A percentile compares a stretch with the other conserved stretches of the same genome.
Evolutionary conservation across 2,797 vertebrate genomes (phyloP).

Genomic region (Hybognathus amarus): DNA sequence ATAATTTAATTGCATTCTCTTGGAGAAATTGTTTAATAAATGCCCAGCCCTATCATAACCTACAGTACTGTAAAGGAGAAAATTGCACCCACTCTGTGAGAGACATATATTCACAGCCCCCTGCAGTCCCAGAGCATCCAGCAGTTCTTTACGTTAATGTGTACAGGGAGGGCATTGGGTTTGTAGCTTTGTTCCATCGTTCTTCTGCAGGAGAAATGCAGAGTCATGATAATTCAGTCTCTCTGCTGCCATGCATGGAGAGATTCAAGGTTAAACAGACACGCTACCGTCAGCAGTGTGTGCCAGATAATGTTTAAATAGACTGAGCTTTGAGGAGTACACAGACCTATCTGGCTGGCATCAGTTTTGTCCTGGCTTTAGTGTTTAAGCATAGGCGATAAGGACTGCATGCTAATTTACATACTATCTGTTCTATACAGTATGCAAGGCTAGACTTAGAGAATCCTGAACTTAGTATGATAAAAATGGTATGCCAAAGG

Average conservation of each 20-base stretch:
- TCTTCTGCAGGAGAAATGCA: conserved; percentile 61
- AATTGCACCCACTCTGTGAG: no score
- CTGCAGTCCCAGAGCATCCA: not conserved
- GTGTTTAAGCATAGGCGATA: not conserved
- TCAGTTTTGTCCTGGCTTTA: conserved; percentile 1
- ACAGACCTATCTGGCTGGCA: conserved; percentile 16
- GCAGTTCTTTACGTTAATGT: conserved; percentile 45
- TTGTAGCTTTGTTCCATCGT: conserved; percentile 61
- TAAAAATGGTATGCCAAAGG: not conserved
- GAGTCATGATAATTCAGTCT: conserved; percentile 67
- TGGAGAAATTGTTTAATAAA: not conserved
- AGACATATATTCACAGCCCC: no score
- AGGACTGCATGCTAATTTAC: conserved; percentile 4
- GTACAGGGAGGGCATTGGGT: conserved; percentile 50
- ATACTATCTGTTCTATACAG: not conserved
- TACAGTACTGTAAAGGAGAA: no score
- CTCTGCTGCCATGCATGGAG: not conserved
- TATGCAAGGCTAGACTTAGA: not conserved
- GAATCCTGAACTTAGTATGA: not conserved
- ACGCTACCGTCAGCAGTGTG: conserved; percentile 38
- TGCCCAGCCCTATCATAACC: not conserved
- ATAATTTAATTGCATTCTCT: not conserved
- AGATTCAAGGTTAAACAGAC: conserved; percentile 59
- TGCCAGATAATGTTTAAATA: conserved; percentile 39
- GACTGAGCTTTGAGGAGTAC: conserved; percentile 51